These are phyloP conservation scores for Sapayoa aenigma DNA, from an alignment of 2,113 vertebrate genomes.

Conservation along the genomic window DNA sequence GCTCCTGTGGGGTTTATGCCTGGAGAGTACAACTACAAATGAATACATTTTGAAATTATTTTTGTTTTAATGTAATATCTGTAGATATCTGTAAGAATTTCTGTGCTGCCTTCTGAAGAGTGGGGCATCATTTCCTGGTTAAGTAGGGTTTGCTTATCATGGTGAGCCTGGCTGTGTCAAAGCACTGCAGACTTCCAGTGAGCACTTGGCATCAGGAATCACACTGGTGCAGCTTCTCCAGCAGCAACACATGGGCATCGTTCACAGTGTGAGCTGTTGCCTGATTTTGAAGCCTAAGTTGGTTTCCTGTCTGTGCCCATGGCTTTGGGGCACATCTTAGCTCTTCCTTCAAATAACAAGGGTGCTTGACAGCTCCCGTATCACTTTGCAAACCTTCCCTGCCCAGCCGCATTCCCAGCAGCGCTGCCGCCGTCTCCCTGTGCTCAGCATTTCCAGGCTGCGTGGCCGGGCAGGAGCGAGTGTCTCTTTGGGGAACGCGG, in stretches of 20 bases:
- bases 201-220: not conserved
- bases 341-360: not conserved
- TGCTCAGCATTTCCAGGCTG: slow-evolving; percentile 55
- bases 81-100: not conserved
- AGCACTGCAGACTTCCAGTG: fast-evolving
- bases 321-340: not conserved
- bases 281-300: not conserved
- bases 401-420: slow-evolving; percentile 7
- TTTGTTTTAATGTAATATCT: not conserved
- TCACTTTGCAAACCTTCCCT: slow-evolving; percentile 19
- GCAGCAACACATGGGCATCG: fast-evolving
- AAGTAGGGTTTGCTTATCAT: not conserved
- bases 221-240: fast-evolving
- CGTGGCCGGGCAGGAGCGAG: slow-evolving; percentile 33
- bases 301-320: not conserved
- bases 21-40: not conserved
- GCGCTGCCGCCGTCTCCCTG: slow-evolving; percentile 3
- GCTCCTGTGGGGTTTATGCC: not conserved
- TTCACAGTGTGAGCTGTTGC: not conserved
- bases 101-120: not conserved
- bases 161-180: not conserved
- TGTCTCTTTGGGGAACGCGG: slow-evolving; percentile 51
- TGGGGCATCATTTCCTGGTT: not conserved
- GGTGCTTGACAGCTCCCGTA: not conserved
- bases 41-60: not conserved